Base-by-base conservation (phyloP, 1,140 invertebrate genomes). In the Diabrotica virgifera region DNA sequence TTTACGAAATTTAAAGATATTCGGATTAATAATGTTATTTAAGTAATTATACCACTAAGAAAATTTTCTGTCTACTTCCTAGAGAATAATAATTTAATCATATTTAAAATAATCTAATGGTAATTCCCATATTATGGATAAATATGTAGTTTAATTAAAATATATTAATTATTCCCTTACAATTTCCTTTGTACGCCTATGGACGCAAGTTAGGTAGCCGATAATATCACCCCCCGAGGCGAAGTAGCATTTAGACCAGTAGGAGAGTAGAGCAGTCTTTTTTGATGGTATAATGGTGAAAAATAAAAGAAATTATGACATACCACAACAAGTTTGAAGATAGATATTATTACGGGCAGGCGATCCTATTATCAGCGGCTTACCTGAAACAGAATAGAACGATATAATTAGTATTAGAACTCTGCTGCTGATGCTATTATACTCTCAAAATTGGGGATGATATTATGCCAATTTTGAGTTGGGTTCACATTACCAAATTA, bases 261-360 rank as follows among this genome's bases (percentile, higher is more conserved):
- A 57, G 55, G 24, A 57, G 12, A 55, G 51, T 36, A 10, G 14
- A 56, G 40, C 24, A 40, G 24, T 36, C 55, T 57, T 10, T 46
- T 5, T 46, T 46, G 8, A 46, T 36, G 36, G 36, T 12, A 55
- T 53, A 37, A 63, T 55, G 52, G 12, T 14, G 35, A 37, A 55
- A 63, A 63, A 38, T 53, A 55, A 35, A 63, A 63, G 61, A 35
- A 55, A 63, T 63, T 63, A 55, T 55, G 38, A 63, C 54, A 13
- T 56, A 63, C 54, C 54, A 12, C 12, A 36, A 38, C 24, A 24
- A 24, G 24, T 11, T 36, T 13, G 11, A 36, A 55, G 36, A 37
- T 63, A 50, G 52, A 36, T 55, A 55, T 38, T 51, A 63, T 63
- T 63, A 13, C 38, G 37, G 52, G 35, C 36, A 7, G 35, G 40